Evolutionary conservation across 92 coral and sea anemone species (phyloP).

Genomic region (Actinostola sp.): DNA sequence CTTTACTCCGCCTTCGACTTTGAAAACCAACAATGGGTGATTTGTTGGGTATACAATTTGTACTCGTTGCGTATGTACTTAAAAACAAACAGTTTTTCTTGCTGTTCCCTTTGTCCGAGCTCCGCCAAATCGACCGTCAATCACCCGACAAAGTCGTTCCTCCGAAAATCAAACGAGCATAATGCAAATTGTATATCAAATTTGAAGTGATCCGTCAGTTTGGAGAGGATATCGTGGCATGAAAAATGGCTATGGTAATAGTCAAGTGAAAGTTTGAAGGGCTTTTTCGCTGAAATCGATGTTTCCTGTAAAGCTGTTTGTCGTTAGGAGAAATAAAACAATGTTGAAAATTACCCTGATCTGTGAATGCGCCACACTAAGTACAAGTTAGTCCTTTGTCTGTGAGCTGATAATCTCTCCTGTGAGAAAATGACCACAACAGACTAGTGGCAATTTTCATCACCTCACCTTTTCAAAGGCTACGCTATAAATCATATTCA

Average conservation of each 20-base stretch:
- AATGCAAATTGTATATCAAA: conserved; percentile 47
- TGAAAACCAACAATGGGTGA: conserved; percentile 73
- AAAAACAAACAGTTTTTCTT: conserved; percentile 12
- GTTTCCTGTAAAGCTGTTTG: conserved; percentile 44
- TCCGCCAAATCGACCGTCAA: neutral
- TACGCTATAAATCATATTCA: conserved; percentile 80
- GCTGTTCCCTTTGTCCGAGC: neutral
- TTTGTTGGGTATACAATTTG: conserved; percentile 77
- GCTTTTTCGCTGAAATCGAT: conserved; percentile 48
- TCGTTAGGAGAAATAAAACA: conserved; percentile 45
- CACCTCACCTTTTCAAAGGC: conserved; percentile 75
- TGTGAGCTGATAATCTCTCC: conserved; percentile 76
- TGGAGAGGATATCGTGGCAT: conserved; percentile 27
- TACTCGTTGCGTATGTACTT: conserved; percentile 10
- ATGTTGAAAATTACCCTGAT: conserved; percentile 45
- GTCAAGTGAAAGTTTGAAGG: conserved; percentile 45
- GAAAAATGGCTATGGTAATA: conserved; percentile 38
- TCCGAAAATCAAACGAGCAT: conserved; percentile 24
- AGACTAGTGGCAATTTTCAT: conserved; percentile 41
- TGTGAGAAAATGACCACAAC: conserved; percentile 63
- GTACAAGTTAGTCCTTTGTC: conserved; percentile 57
- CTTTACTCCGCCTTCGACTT: conserved; percentile 93
- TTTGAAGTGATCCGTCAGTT: conserved; percentile 32
- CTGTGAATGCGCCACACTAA: conserved; percentile 57
- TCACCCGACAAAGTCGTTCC: conserved; percentile 9